Base-by-base conservation (phyloP, 35 echinoderm and acorn worm species). In the Acanthaster planci region DNA sequence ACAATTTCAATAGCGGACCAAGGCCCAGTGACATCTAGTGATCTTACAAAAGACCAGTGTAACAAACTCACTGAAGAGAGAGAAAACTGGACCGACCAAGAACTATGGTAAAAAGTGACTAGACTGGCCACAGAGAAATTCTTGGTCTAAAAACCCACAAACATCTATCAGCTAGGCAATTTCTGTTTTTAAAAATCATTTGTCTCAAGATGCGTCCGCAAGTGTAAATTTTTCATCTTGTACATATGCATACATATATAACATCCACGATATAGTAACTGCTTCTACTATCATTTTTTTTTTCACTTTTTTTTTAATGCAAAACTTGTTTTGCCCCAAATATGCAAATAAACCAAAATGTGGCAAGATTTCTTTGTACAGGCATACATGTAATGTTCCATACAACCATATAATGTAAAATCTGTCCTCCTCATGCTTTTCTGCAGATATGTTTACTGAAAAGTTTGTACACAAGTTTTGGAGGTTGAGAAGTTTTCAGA, bases 241-340 rank as follows among this genome's bases (percentile, higher is more conserved):
- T 72, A 72, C 64, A 72, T 72, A 72, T 72, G 64, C 64, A 72
- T 72, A 72, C n/a, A n/a, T 72, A 72, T 72, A 72, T 72, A 72
- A 72, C 64, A 72, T 29, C 34, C 23, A 72, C 30, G 26, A 72
- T 72, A 72, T 72, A 26, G 64, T 72, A 14, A 72, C 64, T 72
- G 26, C 64, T 26, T 27, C 64, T 72, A 72, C 64, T 72, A 4
- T 26, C n/a, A n/a, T 34, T 72, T 26, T 72, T 34, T 26, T 27
- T 14, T 72, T 31, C 30, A 26, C 21, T 1, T 72, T 72, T 72
- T 72, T 7, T 72, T 72, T 21, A 29, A 72, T 72, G 64, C 64
- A 72, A 72, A 72, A 72, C 64, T 72, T 72, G 14, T 72, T 72
- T 72, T 72, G 64, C 64, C 18, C 14, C 64, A 72, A 72, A 72